phyloP scores from a whole-genome alignment of 2,797 vertebrate genomes.

The Thalassophryne amazonica region DNA sequence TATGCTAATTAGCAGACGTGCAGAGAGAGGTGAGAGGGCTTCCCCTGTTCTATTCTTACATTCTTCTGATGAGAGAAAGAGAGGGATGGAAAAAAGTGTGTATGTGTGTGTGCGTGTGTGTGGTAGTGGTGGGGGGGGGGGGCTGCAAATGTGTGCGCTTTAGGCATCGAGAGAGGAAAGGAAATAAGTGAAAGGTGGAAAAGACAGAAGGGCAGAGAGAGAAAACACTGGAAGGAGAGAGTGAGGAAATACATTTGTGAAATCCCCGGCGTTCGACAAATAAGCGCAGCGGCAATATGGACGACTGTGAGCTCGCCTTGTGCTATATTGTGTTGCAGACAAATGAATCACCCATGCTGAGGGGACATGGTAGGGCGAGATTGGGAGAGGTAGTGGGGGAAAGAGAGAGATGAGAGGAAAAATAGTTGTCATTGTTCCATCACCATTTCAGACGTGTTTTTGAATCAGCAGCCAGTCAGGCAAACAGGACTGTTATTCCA shows the following conservation, averaged over 20 bases:
- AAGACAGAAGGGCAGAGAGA: slow-evolving; percentile 43
- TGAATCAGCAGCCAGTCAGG: slow-evolving; percentile 65
- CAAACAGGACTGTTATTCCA: slow-evolving; percentile 66
- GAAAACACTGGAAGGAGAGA: slow-evolving; percentile 51
- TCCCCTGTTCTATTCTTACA: slow-evolving; percentile 84
- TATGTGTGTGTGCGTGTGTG: no score
- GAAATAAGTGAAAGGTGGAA: slow-evolving; percentile 36
- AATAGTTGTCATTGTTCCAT: slow-evolving; percentile 72
- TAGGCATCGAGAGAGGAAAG: slow-evolving; percentile 39
- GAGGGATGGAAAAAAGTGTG: slow-evolving; percentile 10
- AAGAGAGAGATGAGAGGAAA: slow-evolving; percentile 50
- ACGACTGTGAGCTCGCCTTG: slow-evolving; percentile 58
- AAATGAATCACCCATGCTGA: slow-evolving; percentile 78
- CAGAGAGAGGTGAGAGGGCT: slow-evolving; percentile 84
- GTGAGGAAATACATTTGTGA: slow-evolving; percentile 67
- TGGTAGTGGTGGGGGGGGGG: slow-evolving; percentile 14
- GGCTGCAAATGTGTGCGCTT: slow-evolving; percentile 21
- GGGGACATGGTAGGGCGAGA: slow-evolving; percentile 60
- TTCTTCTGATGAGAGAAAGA: slow-evolving; percentile 70
- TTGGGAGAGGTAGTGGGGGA: slow-evolving; percentile 66
- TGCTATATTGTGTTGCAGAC: slow-evolving; percentile 71
- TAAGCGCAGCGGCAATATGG: slow-evolving; percentile 71
- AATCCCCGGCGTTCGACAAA: slow-evolving; percentile 65
- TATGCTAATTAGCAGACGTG: slow-evolving; percentile 80
- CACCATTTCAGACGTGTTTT: slow-evolving; percentile 63